Conservation (phyloP, 2,113 vertebrate genomes). For the Urocynchramus pylzowi region DNA sequence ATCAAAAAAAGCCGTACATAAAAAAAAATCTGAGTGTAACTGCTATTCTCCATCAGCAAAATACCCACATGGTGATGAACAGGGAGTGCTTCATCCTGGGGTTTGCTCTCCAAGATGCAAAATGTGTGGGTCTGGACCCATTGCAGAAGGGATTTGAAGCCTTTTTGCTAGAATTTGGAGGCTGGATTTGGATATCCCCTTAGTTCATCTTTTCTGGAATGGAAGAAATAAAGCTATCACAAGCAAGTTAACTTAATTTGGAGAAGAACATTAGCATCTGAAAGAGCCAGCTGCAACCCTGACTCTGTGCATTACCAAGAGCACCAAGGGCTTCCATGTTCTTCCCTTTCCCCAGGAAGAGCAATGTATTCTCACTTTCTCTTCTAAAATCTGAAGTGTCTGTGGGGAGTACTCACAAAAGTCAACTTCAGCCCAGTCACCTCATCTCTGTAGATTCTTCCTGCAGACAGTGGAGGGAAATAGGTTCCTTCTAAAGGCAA, state of each 20-base stretch:
- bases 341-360: not conserved
- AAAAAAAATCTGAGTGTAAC: not conserved
- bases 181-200: accelerated
- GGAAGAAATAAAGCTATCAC: not conserved
- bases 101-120: not conserved
- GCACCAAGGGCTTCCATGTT: accelerated
- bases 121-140: not conserved
- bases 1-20: not conserved
- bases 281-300: not conserved
- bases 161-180: not conserved
- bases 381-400: not conserved
- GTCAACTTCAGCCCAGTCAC: not conserved
- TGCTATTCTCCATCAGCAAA: not conserved
- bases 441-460: accelerated
- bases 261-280: not conserved
- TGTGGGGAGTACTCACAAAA: not conserved
- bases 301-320: not conserved
- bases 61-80: not conserved
- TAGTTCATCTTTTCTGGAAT: not conserved
- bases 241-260: not conserved
- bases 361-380: not conserved
- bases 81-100: not conserved
- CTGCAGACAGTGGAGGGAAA: not conserved
- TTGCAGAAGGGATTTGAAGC: not conserved
- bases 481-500: not conserved